Base-by-base conservation (phyloP, 2,113 vertebrate species). In the Epinephelus fuscoguttatus region DNA sequence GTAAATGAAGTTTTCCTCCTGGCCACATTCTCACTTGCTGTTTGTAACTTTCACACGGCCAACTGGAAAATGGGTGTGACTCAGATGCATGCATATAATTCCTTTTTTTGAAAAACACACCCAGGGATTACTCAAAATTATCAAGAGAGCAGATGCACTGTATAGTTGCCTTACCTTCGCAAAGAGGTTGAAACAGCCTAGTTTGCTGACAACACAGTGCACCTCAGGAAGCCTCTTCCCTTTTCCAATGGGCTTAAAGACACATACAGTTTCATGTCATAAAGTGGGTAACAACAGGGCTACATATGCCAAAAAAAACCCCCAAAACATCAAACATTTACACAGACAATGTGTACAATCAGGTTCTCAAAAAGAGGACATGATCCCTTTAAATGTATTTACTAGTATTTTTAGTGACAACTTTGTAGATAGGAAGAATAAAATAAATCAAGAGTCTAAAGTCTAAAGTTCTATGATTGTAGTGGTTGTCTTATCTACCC, bases 141-240 rank as follows among this genome's bases (percentile, higher is more conserved):
- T 67, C 18, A 12, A n/a, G 47, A 40, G 19, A 30, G 68, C 56
- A 61, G 23, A 60, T 12, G 40, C 3, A 61, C 7, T 53, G 52
- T 70, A 9, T 37, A 23, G 66, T 37, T 59, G 49, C 56, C 92
- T 96, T 95, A 99, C 98, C 98, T 99, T 99, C 69, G 98, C 97
- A 93, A 99, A 99, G 80, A 99, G 96, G 93, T 98, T 97, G 96
- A 99, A 99, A 93, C 98, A 99, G 90, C 98, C 98, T 47, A 99
- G 93, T 81, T 97, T 96, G 93, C 98, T 99, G 60, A 99, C 96
- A 78, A 99, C 97, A 91, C 98, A 99, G 89, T 99, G 97, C 0
- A 99, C 98, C 73, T 99, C 98, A 4, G 98, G 98, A 42, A 99
- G 96, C 59, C 97, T 95, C 92, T 98, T 99, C 67, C 98, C 98